A percentile compares a stretch with the other conserved stretches of the same genome.
Evolutionary conservation across 2,113 vertebrate species (phyloP).

Genomic region (Dromas ardeola): DNA sequence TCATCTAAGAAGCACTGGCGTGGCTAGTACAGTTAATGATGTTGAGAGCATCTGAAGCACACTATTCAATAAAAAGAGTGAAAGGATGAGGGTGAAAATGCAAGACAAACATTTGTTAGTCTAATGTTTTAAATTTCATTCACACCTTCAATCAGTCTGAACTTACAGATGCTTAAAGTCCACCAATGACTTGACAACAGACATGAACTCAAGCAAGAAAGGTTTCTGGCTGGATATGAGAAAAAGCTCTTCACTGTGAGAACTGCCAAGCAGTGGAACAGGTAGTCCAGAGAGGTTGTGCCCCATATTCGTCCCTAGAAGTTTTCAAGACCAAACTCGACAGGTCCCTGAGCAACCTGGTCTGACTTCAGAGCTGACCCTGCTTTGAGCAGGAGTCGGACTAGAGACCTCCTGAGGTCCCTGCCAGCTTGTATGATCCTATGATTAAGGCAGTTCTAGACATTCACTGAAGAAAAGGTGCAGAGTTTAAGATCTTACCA

Average conservation of each 20-base stretch:
- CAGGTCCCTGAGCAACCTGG: background rate
- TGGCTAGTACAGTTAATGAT: background rate
- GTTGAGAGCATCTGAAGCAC: background rate
- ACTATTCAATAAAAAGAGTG: background rate
- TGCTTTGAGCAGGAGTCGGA: background rate
- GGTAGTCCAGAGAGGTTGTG: background rate
- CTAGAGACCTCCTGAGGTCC: background rate
- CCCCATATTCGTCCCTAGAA: background rate
- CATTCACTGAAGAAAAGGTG: background rate
- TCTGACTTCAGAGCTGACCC: background rate
- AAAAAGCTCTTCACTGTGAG: background rate
- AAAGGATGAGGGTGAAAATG: background rate
- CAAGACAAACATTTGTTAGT: background rate
- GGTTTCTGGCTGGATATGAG: background rate
- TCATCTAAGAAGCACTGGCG: background rate
- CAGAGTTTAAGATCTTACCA: background rate
- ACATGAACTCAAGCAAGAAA: background rate
- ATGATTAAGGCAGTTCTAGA: background rate
- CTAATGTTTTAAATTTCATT: background rate
- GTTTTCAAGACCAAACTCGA: fast-evolving
- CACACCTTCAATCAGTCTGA: background rate
- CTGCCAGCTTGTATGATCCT: background rate
- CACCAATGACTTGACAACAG: fast-evolving
- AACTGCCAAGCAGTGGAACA: too few relatives aligned
- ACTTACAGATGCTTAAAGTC: fast-evolving